Conservation (phyloP, 2,797 vertebrate genomes). For the Brachymystax lenok region DNA sequence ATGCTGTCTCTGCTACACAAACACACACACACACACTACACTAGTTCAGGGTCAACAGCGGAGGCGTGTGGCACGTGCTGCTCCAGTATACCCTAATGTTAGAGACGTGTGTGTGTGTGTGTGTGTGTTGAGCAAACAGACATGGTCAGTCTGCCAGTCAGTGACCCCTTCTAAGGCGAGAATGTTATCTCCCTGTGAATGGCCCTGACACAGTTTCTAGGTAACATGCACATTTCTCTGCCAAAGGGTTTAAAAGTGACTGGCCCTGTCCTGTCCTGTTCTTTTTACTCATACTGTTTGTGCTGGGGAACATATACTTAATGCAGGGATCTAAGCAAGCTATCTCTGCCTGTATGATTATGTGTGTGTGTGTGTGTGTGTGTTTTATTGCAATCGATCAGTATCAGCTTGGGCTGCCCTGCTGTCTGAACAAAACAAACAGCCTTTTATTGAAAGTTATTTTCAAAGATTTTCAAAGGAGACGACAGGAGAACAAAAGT, state of each 20-base stretch:
- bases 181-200: neutral
- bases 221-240: neutral
- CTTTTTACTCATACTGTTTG: neutral
- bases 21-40: neutral
- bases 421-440: neutral
- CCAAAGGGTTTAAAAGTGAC: neutral
- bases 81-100: neutral
- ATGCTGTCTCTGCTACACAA: neutral
- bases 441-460: neutral
- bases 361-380: no score
- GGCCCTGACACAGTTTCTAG: neutral
- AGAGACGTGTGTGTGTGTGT: neutral
- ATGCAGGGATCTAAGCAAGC: neutral
- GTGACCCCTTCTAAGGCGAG: neutral
- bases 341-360: neutral
- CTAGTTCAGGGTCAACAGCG: neutral
- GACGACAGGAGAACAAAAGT: no score
- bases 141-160: conserved; percentile 12
- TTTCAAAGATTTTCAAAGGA: no score
- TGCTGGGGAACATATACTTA: neutral
- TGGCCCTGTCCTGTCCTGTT: neutral
- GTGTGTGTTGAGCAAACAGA: conserved; percentile 1
- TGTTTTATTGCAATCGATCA: neutral
- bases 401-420: no score
- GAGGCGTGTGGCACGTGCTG: neutral